Evolutionary conservation across 2,797 vertebrate species (phyloP).

Genomic region (Chelon auratus): DNA sequence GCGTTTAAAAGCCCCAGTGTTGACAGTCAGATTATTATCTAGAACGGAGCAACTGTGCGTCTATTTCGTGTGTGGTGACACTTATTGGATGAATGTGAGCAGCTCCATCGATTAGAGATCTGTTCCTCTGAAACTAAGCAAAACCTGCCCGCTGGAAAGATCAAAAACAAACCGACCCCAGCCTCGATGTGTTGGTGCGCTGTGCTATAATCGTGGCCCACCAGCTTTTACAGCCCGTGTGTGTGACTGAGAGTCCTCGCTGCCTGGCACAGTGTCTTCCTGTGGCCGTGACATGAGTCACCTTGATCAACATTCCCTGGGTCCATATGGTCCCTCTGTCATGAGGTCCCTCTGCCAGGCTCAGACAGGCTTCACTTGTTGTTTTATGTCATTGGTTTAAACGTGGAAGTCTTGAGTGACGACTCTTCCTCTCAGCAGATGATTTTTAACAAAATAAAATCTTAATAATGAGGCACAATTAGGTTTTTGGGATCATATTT

Average conservation of each 20-base stretch:
- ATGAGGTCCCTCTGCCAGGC: slow-evolving; percentile 33
- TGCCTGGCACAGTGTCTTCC: slow-evolving; percentile 69
- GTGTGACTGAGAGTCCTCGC: slow-evolving; percentile 43
- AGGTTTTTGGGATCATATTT: neutral
- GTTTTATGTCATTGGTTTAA: neutral
- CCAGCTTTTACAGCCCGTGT: slow-evolving; percentile 46
- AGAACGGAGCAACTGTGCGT: slow-evolving; percentile 5
- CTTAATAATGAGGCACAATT: neutral
- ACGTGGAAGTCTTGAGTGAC: neutral
- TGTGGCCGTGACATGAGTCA: slow-evolving; percentile 79
- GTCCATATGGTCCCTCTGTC: slow-evolving; percentile 75
- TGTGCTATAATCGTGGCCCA: slow-evolving; percentile 43
- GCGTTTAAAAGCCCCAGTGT: slow-evolving; percentile 41
- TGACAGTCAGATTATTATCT: slow-evolving; percentile 56
- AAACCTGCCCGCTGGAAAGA: slow-evolving; percentile 6
- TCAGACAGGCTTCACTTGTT: neutral
- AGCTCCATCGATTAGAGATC: neutral
- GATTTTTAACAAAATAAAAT: neutral
- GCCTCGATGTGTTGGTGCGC: neutral
- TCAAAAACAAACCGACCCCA: neutral
- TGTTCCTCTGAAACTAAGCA: neutral
- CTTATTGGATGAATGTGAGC: slow-evolving; percentile 5
- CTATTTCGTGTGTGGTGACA: neutral
- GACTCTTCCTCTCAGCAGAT: neutral
- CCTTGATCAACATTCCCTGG: slow-evolving; percentile 72